Evolutionary conservation across 2,888 invertebrate genomes (phyloP), one percentile per base, ranked within the genome.

Genomic region (Parnassius mnemosyne): DNA sequence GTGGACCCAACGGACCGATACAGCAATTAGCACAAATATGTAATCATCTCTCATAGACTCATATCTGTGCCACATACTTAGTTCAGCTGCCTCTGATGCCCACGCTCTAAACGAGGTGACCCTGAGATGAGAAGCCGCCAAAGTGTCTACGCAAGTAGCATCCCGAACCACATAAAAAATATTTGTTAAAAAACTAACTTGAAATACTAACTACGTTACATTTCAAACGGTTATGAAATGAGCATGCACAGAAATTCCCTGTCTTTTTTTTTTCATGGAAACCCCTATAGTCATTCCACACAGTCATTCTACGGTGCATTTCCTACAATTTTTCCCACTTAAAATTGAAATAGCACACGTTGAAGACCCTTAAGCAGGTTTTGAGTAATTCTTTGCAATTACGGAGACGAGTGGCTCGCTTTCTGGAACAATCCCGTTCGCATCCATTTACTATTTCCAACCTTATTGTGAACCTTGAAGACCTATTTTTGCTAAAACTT

Each of bases 331-430:
- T 60, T 53, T 49, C 25, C 44, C 43, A 44, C 60, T 60, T 54
- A 11, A 54, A 60, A 51, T 51, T 51, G 44, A 60, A 60, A 60
- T 55, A 55, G 50, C 55, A 60, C 54, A 55, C 54, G 60, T 44
- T 44, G 60, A 55, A 55, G 60, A 44, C 42, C 53, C 47, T 53
- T 41, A 16, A 53, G 41, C 41, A 34, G n/a, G 43, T 25, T 55
- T 55, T 20, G 60, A 60, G 55, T 60, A 55, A 55, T 60, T 55
- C 60, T 60, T 60, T 51, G 16, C 60, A 60, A 60, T 60, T 60
- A 55, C 25, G 16, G 50, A 50, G 54, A 34, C 11, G 43, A 46
- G 57, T 11, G 34, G 34, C 51, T 49, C 9, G 49, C 49, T 50
- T 44, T 49, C n/a, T 5, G n/a, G 16, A 50, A 16, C 9, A 43